Base-by-base conservation (phyloP, 2,113 vertebrate species). In the Acanthisitta chloris region DNA sequence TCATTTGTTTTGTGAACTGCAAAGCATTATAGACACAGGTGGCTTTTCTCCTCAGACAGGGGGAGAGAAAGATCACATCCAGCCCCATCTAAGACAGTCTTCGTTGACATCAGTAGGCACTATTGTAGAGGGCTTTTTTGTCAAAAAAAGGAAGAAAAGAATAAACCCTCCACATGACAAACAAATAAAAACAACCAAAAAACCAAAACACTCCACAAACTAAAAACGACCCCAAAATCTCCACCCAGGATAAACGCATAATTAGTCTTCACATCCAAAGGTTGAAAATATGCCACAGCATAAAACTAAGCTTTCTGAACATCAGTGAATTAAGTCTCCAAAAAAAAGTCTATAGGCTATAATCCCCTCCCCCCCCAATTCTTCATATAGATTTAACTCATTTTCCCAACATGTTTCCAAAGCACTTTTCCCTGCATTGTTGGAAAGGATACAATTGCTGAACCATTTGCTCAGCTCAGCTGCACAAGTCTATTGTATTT, bases 381-480 rank as follows among this genome's bases (percentile, higher is more conserved):
- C 70, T 85, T 79, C 69, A 52, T 65, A 29, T 29, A 92, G 26
- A 52, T 82, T 94, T 91, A 48, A 94, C 40, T 91, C 10, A 65
- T 76, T 90, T 96, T 58, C 33, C 52, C 54, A 46, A 17, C 48
- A 36, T 14, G 7, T 81, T 91, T 80, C 42, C 74, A 43, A 69
- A 87, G 49, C 20, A 52, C 8, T 29, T 85, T 93, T 71, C 84
- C 36, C 58, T 57, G 17, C 12, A 9, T 46, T 42, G 10, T 57
- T 91, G 73, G 51, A 85, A 89, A 25, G 10, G 42, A 40, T 61
- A 59, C 54, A 94, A 85, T 33, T 72, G 64, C 29, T 45, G 36
- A 90, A 69, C 17, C 36, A 80, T 91, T 91, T 88, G 66, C 70
- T 82, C 79, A 81, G 59, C 55, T 93, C 71, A 90, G 71, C 42